Conservation (phyloP, 2,797 vertebrate genomes). For the Pipistrellus nathusii region DNA sequence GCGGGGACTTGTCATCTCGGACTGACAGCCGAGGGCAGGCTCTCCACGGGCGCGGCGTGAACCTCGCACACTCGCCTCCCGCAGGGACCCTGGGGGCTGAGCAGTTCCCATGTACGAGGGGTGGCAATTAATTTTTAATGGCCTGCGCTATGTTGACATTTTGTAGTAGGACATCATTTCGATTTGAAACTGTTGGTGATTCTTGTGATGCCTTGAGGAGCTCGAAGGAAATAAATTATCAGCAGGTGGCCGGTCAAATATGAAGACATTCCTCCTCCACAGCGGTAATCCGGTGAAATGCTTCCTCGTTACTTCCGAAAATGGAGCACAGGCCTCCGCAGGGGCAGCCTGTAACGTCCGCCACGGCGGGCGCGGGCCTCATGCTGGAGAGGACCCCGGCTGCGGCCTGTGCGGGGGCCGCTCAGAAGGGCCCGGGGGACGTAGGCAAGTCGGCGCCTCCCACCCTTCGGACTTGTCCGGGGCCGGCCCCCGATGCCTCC, state of each 20-base stretch:
- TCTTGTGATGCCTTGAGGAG: constrained; percentile 77
- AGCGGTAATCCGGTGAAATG: constrained; percentile 78
- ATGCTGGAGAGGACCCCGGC: neutral
- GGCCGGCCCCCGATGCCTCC: neutral
- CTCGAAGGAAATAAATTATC: constrained; percentile 77
- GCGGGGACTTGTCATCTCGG: constrained; percentile 17
- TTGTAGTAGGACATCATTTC: constrained; percentile 78
- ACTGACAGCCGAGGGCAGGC: neutral
- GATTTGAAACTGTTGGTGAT: constrained; percentile 76
- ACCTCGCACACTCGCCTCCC: neutral
- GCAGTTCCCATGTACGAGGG: neutral
- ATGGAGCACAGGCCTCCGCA: constrained; percentile 63
- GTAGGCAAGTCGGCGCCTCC: neutral
- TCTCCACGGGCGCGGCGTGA: neutral
- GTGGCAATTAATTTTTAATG: constrained; percentile 69
- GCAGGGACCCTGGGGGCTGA: constrained; percentile 34
- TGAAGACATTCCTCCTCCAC: constrained; percentile 78
- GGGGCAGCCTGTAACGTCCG: constrained; percentile 55
- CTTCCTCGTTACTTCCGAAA: constrained; percentile 73
- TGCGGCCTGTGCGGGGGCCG: neutral
- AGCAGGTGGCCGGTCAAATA: constrained; percentile 75
- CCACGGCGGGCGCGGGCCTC: constrained; percentile 52
- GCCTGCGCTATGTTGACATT: constrained; percentile 61
- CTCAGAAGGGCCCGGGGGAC: neutral
- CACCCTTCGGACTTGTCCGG: neutral